A percentile compares a stretch with the other conserved stretches of the same genome.
phyloP scores from a whole-genome alignment of 2,888 invertebrate species.

The Maniola hyperantus region DNA sequence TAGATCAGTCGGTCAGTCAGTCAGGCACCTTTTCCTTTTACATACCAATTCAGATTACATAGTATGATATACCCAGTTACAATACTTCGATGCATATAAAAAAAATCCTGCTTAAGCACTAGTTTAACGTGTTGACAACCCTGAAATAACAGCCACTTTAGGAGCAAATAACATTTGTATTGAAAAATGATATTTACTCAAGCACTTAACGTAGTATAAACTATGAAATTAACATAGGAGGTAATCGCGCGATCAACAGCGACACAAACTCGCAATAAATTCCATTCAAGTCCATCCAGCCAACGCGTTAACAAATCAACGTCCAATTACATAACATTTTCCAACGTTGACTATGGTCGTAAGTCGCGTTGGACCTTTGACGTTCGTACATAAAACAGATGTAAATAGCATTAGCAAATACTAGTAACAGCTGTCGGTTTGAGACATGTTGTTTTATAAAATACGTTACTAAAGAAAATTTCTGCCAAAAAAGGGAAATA shows the following conservation, averaged over 20 bases:
- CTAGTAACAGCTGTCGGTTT: slow-evolving; percentile 6
- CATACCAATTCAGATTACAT: no score
- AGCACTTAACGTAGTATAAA: neutral
- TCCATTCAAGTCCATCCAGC: slow-evolving; percentile 24
- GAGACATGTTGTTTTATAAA: slow-evolving; percentile 15
- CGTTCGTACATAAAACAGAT: slow-evolving; percentile 18
- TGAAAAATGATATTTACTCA: neutral
- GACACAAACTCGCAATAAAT: slow-evolving; percentile 27
- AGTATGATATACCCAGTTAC: no score
- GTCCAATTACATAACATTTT: slow-evolving; percentile 29
- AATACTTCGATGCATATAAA: no score
- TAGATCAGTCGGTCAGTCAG: no score
- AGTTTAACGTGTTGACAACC: no score
- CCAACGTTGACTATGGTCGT: slow-evolving; percentile 16
- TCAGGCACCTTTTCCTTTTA: no score
- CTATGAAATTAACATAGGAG: slow-evolving; percentile 8
- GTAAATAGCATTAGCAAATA: slow-evolving; percentile 18
- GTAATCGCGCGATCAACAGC: slow-evolving; percentile 6
- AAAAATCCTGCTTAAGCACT: no score
- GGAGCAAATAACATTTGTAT: neutral
- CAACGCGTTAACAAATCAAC: slow-evolving; percentile 29
- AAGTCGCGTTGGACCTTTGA: slow-evolving; percentile 19
- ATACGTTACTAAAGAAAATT: neutral
- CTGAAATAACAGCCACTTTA: neutral
- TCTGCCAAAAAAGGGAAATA: neutral